Conservation (phyloP, 2,113 vertebrate species). For the Pygoscelis antarcticus region DNA sequence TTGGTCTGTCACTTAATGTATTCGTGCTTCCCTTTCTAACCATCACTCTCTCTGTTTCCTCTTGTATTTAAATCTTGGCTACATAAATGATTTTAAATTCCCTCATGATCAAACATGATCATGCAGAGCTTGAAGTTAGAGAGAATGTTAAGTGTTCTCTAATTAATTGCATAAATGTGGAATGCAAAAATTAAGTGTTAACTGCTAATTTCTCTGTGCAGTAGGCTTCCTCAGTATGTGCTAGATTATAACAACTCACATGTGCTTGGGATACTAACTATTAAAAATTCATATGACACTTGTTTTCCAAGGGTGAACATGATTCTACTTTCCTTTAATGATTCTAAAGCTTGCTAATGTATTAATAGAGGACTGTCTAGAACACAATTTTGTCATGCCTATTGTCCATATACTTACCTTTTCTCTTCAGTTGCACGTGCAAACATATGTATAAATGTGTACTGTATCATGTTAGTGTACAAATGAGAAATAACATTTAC, state of each 20-base stretch:
- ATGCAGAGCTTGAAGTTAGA: slow-evolving; percentile 66
- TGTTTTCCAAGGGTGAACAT: slow-evolving; percentile 47
- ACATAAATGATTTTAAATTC: slow-evolving; percentile 44
- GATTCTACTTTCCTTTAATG: not conserved
- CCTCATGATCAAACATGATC: slow-evolving; percentile 70
- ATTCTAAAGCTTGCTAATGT: slow-evolving; percentile 25
- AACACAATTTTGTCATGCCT: not conserved
- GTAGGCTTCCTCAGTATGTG: slow-evolving; percentile 4
- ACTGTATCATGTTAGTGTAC: not conserved
- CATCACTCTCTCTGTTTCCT: slow-evolving; percentile 27
- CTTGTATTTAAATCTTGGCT: slow-evolving; percentile 58
- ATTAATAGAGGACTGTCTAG: not conserved
- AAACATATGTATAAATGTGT: not conserved
- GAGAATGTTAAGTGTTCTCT: slow-evolving; percentile 63
- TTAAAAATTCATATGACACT: slow-evolving; percentile 23
- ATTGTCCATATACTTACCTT: not conserved
- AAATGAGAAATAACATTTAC: not conserved
- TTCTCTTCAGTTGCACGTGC: not conserved
- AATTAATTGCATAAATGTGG: slow-evolving; percentile 75
- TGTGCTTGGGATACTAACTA: slow-evolving; percentile 5
- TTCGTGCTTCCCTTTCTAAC: not conserved
- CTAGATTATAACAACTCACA: slow-evolving; percentile 20
- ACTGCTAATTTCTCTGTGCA: slow-evolving; percentile 37
- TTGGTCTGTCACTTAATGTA: not conserved
- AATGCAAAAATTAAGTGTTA: slow-evolving; percentile 70